Evolutionary conservation across 2,797 vertebrate species (phyloP).

Genomic region (Telmatherina bonti): DNA sequence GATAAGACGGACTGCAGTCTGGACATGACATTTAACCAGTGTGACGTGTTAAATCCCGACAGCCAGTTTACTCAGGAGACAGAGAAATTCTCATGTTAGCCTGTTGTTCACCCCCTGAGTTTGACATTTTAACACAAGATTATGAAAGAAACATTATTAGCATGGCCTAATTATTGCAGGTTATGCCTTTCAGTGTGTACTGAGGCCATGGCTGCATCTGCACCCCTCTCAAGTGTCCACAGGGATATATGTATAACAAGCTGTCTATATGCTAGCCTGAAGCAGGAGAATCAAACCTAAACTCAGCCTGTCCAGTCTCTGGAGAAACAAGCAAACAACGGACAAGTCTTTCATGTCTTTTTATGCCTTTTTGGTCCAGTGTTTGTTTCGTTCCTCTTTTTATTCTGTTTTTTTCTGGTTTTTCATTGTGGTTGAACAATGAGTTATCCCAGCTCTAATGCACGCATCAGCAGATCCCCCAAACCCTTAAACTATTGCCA

Average conservation of each 20-base stretch:
- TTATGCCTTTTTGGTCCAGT: slow-evolving; percentile 29
- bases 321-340: slow-evolving; percentile 56
- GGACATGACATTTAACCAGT: slow-evolving; percentile 79
- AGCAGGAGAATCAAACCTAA: slow-evolving; percentile 38
- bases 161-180: neutral
- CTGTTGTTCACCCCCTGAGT: slow-evolving; percentile 18
- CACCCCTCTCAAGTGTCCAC: slow-evolving; percentile 15
- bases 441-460: slow-evolving; percentile 7
- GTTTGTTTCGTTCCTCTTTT: slow-evolving; percentile 51
- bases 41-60: slow-evolving; percentile 63
- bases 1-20: slow-evolving; percentile 77
- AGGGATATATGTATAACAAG: slow-evolving; percentile 43
- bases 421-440: slow-evolving; percentile 27
- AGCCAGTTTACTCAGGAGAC: slow-evolving; percentile 37
- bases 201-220: slow-evolving; percentile 35
- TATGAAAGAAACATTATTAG: neutral
- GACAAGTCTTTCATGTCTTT: slow-evolving; percentile 59
- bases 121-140: slow-evolving; percentile 4
- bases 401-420: slow-evolving; percentile 33
- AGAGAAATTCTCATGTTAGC: slow-evolving; percentile 18
- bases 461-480: slow-evolving; percentile 12
- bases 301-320: slow-evolving; percentile 58
- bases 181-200: neutral
- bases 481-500: slow-evolving; percentile 2
- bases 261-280: slow-evolving; percentile 48